Evolutionary conservation across 2,113 vertebrate genomes (phyloP).

Genomic region (Rhea americana): DNA sequence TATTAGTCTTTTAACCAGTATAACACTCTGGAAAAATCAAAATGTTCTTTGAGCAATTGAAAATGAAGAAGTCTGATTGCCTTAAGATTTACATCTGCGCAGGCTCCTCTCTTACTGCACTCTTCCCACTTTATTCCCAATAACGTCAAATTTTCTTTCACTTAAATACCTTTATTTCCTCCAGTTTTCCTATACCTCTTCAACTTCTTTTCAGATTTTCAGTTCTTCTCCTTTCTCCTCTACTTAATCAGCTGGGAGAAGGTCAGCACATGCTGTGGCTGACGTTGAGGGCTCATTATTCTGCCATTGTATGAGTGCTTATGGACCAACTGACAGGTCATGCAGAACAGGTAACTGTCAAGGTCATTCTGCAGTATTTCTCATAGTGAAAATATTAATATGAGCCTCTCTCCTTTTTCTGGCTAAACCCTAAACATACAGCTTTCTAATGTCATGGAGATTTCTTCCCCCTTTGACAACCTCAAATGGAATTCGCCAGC

Average conservation of each 20-base stretch:
- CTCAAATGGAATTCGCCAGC: not conserved
- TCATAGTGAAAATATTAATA: not conserved
- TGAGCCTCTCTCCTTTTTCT: not conserved
- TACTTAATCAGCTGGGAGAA: not conserved
- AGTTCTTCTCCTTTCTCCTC: not conserved
- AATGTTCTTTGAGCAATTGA: not conserved
- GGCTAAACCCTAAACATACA: not conserved
- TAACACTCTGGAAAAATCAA: not conserved
- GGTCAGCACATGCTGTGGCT: not conserved
- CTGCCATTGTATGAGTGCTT: not conserved
- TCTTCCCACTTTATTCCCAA: not conserved
- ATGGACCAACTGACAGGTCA: not conserved
- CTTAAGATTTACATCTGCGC: rapidly evolving
- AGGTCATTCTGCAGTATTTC: not conserved
- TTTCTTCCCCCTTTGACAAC: not conserved
- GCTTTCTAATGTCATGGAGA: not conserved
- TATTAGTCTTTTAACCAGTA: not conserved
- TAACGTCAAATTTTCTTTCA: not conserved
- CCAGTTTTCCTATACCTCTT: not conserved
- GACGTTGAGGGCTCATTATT: not conserved
- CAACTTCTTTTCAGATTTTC: not conserved
- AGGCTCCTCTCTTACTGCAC: not conserved
- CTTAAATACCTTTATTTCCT: not conserved
- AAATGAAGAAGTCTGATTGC: not conserved
- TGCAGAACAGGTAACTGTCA: not conserved